phyloP scores from a whole-genome alignment of 2,888 invertebrate genomes.

The Miltochrista miniata region DNA sequence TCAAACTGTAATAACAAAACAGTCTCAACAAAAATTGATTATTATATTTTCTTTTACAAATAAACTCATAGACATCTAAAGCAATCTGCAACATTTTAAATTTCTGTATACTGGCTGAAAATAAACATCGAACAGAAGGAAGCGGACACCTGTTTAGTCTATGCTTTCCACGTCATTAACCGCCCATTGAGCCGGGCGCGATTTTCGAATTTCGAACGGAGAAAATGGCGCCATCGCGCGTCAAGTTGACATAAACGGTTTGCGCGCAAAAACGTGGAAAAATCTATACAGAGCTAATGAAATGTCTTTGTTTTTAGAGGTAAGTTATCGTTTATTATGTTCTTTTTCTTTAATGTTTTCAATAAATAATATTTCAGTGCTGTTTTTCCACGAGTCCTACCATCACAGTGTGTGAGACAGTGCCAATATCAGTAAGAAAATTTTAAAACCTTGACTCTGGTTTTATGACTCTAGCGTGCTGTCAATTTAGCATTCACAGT shows the following conservation, averaged over 20 bases:
- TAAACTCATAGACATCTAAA: constrained; percentile 12
- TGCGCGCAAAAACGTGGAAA: constrained; percentile 41
- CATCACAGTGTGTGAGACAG: too few relatives aligned
- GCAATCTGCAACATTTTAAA: constrained; percentile 24
- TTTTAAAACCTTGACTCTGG: too few relatives aligned
- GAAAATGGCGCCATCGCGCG: constrained; percentile 57
- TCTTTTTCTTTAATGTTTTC: not conserved
- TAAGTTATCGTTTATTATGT: too few relatives aligned
- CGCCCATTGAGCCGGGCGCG: constrained; percentile 65
- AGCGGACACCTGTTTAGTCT: constrained; percentile 71
- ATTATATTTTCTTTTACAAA: too few relatives aligned
- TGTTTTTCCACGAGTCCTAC: too few relatives aligned
- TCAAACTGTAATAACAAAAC: not conserved
- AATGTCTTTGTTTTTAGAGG: constrained; percentile 27
- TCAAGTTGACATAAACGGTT: constrained; percentile 61
- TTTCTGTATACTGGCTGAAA: constrained; percentile 34
- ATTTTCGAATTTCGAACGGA: constrained; percentile 71
- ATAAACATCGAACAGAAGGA: constrained; percentile 34
- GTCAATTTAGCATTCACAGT: too few relatives aligned
- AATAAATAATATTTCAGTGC: not conserved
- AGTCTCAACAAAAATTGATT: constrained; percentile 6
- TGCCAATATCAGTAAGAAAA: too few relatives aligned
- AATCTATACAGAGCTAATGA: constrained; percentile 32
- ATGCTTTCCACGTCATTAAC: constrained; percentile 74
- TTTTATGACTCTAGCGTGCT: too few relatives aligned